Evolutionary conservation across 2,113 vertebrate species (phyloP), one percentile per base, ranked within the genome.

Genomic region (Lasiurus borealis): DNA sequence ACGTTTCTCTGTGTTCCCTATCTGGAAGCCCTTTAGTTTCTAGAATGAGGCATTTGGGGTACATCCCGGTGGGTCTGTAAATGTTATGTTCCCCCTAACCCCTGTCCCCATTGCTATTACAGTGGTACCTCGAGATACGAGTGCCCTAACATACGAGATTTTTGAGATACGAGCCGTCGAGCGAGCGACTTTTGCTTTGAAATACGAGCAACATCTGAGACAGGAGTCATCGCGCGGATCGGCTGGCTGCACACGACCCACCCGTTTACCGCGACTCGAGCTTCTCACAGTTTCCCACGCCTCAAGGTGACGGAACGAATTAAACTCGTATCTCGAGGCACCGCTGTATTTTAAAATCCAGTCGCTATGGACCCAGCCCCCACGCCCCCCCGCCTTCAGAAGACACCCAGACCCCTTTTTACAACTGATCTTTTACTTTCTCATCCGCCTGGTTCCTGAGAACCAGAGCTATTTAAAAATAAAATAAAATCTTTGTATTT

Each of bases 301-400:
- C 40, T 40, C 40, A 40, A 40, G 40, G 40, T 40, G 40, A 40
- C 40, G 40, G 40, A 40, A 40, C 40, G 40, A 40, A 40, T 40
- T 40, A 40, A 40, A 40, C 40, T 40, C 40, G 40, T 40, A 40
- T 40, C 40, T 40, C 40, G 40, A 40, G 40, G 40, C 40, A 40
- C 40, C 40, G 40, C 40, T 40, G 40, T 78, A 40, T 46, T 19
- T 78, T 46, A 87, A 75, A 83, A 83, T 50, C n/a, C 66, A 93
- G 66, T 31, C n/a, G 18, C 23, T 90, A n/a, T 27, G 27, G 71
- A 77, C 6, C 52, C 52, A 62, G 48, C 48, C 44, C 23, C 59
- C 48, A 8, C 29, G 46, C 34, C 59, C 72, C 59, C 72, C 40
- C 1, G 5, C 40, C 40, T 40, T 40, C 40, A 46, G 80, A 80